Percentiles rank a stretch among this genome's conserved stretches.
Conservation (phyloP, 2,113 vertebrate genomes). For the Theristicus caerulescens region DNA sequence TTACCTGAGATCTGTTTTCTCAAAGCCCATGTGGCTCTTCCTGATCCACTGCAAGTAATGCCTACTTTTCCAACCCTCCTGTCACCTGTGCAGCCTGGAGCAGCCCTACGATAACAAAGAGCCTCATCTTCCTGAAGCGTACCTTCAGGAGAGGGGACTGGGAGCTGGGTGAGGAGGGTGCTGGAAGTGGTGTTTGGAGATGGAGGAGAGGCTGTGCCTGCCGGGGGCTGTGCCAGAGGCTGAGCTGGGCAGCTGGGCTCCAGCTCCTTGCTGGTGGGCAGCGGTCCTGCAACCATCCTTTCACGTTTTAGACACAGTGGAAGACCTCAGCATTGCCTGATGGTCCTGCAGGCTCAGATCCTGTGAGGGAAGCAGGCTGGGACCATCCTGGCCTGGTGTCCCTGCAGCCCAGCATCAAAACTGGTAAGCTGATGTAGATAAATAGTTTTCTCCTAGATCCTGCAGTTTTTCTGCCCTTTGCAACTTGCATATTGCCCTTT, state of each 20-base stretch:
- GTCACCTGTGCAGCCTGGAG: not conserved
- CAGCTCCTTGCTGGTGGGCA: not conserved
- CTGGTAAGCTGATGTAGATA: not conserved
- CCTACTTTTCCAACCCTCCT: not conserved
- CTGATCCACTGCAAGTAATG: not conserved
- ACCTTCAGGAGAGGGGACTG: not conserved
- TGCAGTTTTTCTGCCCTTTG: not conserved
- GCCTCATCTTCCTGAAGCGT: not conserved
- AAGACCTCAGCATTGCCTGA: not conserved
- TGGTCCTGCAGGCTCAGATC: not conserved
- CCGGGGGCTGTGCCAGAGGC: not conserved
- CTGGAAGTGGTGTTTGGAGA: not conserved
- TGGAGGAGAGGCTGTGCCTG: not conserved
- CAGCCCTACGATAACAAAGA: not conserved
- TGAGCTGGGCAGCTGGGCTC: not conserved
- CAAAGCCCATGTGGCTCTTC: not conserved
- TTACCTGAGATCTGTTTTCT: not conserved
- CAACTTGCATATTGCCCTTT: not conserved
- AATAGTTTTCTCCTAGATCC: not conserved
- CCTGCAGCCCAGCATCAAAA: not conserved
- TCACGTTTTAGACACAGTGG: not conserved
- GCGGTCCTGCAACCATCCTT: not conserved
- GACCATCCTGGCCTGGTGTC: not conserved
- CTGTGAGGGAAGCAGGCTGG: not conserved
- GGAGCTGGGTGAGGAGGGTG: not conserved